A percentile compares a stretch with the other conserved stretches of the same genome.
Evolutionary conservation across 1,140 invertebrate species (phyloP).

Genomic region (Tigriopus japonicus): DNA sequence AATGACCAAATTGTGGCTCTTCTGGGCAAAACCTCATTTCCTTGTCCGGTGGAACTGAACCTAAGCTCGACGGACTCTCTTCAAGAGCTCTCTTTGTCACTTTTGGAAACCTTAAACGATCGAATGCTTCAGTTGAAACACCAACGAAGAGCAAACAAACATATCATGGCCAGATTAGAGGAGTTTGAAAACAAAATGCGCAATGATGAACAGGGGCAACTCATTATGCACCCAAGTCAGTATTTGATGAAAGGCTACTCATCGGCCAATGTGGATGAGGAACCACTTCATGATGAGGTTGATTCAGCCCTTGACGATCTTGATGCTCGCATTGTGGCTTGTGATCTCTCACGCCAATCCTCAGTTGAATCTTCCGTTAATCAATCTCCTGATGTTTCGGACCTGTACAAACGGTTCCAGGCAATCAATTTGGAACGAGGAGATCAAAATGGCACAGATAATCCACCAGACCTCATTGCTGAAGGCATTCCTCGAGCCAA

Average conservation of each 20-base stretch:
- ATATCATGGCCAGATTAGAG: not conserved
- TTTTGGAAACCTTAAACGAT: constrained; percentile 62
- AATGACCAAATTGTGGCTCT: not conserved
- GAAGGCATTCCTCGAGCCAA: not conserved
- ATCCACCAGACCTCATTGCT: not conserved
- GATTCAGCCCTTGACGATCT: not conserved
- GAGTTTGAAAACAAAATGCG: not conserved
- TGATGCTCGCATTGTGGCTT: no score
- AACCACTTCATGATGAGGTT: not conserved
- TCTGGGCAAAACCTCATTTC: constrained; percentile 5
- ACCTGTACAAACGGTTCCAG: not conserved
- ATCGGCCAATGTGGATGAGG: not conserved
- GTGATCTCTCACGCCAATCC: no score
- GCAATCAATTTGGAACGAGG: not conserved
- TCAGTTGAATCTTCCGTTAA: no score
- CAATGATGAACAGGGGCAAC: not conserved
- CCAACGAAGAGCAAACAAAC: constrained; percentile 62
- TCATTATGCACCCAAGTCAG: not conserved
- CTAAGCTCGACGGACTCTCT: not conserved
- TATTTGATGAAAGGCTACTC: constrained; percentile 6
- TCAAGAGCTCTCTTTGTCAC: constrained; percentile 41
- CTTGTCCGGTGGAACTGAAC: constrained; percentile 9
- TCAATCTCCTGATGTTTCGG: not conserved
- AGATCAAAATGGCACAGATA: no score
- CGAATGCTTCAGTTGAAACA: constrained; percentile 58